Evolutionary conservation across 2,888 invertebrate genomes (phyloP).

Genomic region (Netelia melanura): DNA sequence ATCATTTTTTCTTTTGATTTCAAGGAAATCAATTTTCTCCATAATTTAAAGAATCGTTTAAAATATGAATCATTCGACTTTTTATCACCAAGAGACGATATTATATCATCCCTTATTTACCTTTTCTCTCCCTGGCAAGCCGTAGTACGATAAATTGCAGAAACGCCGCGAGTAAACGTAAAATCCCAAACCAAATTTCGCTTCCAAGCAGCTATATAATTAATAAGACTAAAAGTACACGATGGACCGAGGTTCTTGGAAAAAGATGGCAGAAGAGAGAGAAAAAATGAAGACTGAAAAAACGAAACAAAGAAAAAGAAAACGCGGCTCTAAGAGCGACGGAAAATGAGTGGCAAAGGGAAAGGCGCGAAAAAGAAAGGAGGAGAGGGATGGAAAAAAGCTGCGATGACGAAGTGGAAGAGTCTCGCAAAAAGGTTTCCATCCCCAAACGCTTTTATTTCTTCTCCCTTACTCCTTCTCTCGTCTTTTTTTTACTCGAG

Average conservation of each 20-base stretch:
- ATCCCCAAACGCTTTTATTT: not conserved
- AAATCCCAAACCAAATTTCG: constrained; percentile 25
- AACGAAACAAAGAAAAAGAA: not conserved
- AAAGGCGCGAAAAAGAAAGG: constrained; percentile 4
- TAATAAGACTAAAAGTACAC: constrained; percentile 39
- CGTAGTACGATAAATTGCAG: constrained; percentile 6
- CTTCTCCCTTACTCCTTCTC: not conserved
- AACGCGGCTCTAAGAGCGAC: not conserved
- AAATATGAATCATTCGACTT: not conserved
- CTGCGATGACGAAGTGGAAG: not conserved
- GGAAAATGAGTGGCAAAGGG: not conserved
- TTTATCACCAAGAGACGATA: not conserved
- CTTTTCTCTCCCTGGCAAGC: not conserved
- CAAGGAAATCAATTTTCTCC: not conserved
- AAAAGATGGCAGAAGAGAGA: constrained; percentile 38
- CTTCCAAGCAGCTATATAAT: constrained; percentile 18
- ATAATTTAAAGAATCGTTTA: not conserved
- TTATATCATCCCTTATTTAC: not conserved
- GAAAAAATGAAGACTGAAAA: not conserved
- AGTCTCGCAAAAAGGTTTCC: not conserved
- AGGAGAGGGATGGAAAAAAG: not conserved
- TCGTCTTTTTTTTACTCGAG: not conserved
- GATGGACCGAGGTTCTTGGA: constrained; percentile 35
- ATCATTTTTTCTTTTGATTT: not conserved
- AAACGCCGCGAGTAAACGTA: not conserved